These are phyloP conservation scores for Actias luna DNA, from an alignment of 2,888 invertebrate genomes.

Conservation along the genomic window DNA sequence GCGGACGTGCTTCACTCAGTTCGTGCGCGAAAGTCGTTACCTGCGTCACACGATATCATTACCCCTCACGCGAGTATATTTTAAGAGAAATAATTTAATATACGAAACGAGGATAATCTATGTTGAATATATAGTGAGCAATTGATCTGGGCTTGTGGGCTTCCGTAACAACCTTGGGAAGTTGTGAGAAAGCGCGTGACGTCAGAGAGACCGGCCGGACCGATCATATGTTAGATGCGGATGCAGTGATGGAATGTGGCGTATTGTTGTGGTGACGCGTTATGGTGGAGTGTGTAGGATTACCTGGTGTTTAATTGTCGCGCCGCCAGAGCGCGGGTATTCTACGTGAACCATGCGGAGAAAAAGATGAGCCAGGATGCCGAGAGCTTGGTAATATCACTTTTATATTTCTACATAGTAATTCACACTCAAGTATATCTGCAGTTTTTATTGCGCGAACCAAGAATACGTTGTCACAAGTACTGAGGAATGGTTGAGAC, in stretches of 20 bases:
- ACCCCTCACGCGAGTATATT: constrained; percentile 64
- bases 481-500: constrained; percentile 27
- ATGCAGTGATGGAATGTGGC: constrained; percentile 81
- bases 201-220: constrained; percentile 72
- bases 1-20: constrained; percentile 81
- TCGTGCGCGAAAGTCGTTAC: constrained; percentile 81
- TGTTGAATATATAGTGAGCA: constrained; percentile 42
- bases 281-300: constrained; percentile 64
- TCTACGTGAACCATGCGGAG: constrained; percentile 83
- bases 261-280: constrained; percentile 75
- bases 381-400: constrained; percentile 86
- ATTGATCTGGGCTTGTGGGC: constrained; percentile 37
- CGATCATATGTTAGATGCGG: constrained; percentile 81
- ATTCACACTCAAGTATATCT: constrained; percentile 23
- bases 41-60: constrained; percentile 72
- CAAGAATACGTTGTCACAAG: constrained; percentile 9
- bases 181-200: constrained; percentile 77
- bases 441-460: not conserved
- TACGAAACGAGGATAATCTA: constrained; percentile 41
- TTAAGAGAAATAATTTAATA: constrained; percentile 55
- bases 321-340: constrained; percentile 67
- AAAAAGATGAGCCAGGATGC: constrained; percentile 88
- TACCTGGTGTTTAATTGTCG: constrained; percentile 61
- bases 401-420: constrained; percentile 46
- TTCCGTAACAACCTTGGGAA: constrained; percentile 60